Conservation (phyloP, 2,888 invertebrate species). For the Trissolcus brochymenae region DNA sequence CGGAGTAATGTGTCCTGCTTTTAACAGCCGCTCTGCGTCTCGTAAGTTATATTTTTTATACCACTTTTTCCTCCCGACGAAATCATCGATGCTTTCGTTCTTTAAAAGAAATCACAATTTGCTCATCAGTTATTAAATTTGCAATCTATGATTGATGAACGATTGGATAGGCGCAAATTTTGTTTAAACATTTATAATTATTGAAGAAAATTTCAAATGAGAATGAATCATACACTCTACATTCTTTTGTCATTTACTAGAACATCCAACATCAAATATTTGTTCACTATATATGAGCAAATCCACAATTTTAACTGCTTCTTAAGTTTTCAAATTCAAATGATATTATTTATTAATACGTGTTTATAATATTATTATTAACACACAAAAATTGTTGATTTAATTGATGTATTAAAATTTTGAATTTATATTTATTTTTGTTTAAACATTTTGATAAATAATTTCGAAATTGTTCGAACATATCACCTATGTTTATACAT, state of each 20-base stretch:
- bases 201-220: slow-evolving; percentile 18
- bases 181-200: neutral
- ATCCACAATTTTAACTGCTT: neutral
- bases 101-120: slow-evolving; percentile 57
- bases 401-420: no score
- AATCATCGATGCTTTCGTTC: slow-evolving; percentile 56
- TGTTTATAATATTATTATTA: no score
- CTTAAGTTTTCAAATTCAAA: no score
- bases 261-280: neutral
- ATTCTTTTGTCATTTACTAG: neutral
- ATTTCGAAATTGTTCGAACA: no score
- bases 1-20: slow-evolving; percentile 50
- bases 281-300: neutral
- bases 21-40: slow-evolving; percentile 54
- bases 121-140: neutral
- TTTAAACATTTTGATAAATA: no score
- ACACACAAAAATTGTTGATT: no score
- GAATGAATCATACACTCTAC: slow-evolving; percentile 17
- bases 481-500: no score
- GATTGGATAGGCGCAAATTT: slow-evolving; percentile 22
- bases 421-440: no score
- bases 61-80: slow-evolving; percentile 51
- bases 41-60: slow-evolving; percentile 53
- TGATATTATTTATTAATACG: no score
- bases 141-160: slow-evolving; percentile 12